Evolutionary conservation across 2,888 invertebrate species (phyloP).

Genomic region (Acrocera orbiculus): DNA sequence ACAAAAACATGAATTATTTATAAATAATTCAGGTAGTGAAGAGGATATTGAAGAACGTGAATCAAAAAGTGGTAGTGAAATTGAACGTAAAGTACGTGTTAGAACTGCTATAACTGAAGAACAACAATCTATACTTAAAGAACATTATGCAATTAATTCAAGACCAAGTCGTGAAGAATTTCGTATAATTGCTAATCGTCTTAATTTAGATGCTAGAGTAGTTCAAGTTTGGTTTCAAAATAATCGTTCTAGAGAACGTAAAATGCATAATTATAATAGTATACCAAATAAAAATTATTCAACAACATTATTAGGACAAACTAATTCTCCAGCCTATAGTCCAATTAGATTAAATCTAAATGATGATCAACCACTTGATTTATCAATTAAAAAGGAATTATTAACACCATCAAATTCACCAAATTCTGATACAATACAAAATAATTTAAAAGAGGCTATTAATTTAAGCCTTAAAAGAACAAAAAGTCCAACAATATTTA

Average conservation of each 20-base stretch:
- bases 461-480: slow-evolving; percentile 55
- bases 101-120: slow-evolving; percentile 89
- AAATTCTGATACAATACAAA: slow-evolving; percentile 42
- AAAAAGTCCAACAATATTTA: slow-evolving; percentile 43
- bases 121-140: slow-evolving; percentile 74
- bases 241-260: slow-evolving; percentile 72
- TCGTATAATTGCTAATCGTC: slow-evolving; percentile 64
- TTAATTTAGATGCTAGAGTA: slow-evolving; percentile 58
- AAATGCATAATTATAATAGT: slow-evolving; percentile 35
- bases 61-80: slow-evolving; percentile 39
- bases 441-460: slow-evolving; percentile 45
- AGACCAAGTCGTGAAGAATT: slow-evolving; percentile 90
- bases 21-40: slow-evolving; percentile 44
- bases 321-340: slow-evolving; percentile 11
- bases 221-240: slow-evolving; percentile 97
- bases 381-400: slow-evolving; percentile 64
- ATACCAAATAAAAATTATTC: slow-evolving; percentile 16
- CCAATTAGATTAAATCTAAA: slow-evolving; percentile 14
- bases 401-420: slow-evolving; percentile 40
- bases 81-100: slow-evolving; percentile 69
- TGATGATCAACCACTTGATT: slow-evolving; percentile 71
- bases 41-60: slow-evolving; percentile 39
- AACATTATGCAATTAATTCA: slow-evolving; percentile 77
- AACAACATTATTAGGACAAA: slow-evolving; percentile 15
- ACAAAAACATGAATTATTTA: slow-evolving; percentile 48